These are phyloP conservation scores for Muscicapa adusta DNA, from an alignment of 2,113 vertebrate genomes.

Conservation along the genomic window DNA sequence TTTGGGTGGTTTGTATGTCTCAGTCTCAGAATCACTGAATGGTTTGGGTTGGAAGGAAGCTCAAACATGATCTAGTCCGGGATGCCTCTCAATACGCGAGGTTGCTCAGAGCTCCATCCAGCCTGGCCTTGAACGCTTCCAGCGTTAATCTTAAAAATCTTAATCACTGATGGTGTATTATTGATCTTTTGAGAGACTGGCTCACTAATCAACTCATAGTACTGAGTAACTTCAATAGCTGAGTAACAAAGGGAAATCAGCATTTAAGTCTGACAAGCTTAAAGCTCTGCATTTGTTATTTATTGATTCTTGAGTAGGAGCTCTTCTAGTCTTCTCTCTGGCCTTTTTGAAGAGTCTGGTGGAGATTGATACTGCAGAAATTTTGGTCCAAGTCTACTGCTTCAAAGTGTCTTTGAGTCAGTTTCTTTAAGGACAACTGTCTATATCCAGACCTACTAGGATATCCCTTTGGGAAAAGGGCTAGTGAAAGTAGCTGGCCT, in stretches of 20 bases:
- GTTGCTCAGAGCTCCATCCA: neutral
- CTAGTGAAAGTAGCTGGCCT: neutral
- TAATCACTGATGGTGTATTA: neutral
- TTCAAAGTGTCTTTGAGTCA: neutral
- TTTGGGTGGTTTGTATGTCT: neutral
- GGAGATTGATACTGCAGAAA: too few relatives aligned
- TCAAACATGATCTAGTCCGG: neutral
- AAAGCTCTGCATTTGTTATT: neutral
- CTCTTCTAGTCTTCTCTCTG: neutral
- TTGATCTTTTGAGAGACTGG: neutral
- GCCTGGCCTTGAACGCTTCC: neutral
- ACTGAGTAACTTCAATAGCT: neutral
- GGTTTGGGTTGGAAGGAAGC: neutral
- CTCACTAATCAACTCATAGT: neutral
- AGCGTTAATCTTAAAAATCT: neutral
- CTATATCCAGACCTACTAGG: neutral
- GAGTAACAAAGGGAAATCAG: neutral
- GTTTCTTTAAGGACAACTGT: neutral
- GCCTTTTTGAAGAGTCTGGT: neutral
- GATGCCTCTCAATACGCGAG: neutral
- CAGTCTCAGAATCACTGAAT: neutral
- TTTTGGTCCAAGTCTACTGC: neutral
- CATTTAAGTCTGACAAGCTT: neutral
- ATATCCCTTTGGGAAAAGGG: neutral
- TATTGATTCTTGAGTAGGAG: neutral